phyloP scores from a whole-genome alignment of 1,140 invertebrate species.

The Steinernema feltiae region DNA sequence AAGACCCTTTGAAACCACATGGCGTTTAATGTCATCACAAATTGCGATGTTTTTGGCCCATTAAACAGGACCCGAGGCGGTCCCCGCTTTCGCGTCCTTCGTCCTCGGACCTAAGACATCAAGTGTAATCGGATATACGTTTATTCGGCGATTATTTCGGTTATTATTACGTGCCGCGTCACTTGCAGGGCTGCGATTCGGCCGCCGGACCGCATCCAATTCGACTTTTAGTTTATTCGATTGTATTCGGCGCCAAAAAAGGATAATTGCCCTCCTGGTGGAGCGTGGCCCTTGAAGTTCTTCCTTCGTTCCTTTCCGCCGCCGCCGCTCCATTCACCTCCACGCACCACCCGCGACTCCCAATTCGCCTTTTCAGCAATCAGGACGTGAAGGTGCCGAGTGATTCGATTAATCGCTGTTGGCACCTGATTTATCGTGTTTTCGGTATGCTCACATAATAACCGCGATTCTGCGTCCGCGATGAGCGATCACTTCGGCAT shows the following conservation, averaged over 20 bases:
- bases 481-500: neutral
- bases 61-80: neutral
- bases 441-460: neutral
- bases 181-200: neutral
- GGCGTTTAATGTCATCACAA: constrained; percentile 10
- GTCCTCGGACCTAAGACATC: neutral
- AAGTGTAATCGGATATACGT: constrained; percentile 15
- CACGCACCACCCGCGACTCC: neutral
- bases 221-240: constrained; percentile 14
- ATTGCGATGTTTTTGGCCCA: constrained; percentile 11
- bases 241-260: neutral
- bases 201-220: neutral
- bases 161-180: constrained; percentile 4
- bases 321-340: neutral
- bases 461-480: neutral
- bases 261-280: neutral
- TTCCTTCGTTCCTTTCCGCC: no score
- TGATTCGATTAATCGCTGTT: constrained; percentile 4
- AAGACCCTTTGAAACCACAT: constrained; percentile 1
- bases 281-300: neutral
- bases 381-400: neutral
- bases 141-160: constrained; percentile 5
- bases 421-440: constrained; percentile 7
- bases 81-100: neutral
- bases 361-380: neutral